Conservation (phyloP, 2,797 vertebrate genomes). For the Remorina albescens region DNA sequence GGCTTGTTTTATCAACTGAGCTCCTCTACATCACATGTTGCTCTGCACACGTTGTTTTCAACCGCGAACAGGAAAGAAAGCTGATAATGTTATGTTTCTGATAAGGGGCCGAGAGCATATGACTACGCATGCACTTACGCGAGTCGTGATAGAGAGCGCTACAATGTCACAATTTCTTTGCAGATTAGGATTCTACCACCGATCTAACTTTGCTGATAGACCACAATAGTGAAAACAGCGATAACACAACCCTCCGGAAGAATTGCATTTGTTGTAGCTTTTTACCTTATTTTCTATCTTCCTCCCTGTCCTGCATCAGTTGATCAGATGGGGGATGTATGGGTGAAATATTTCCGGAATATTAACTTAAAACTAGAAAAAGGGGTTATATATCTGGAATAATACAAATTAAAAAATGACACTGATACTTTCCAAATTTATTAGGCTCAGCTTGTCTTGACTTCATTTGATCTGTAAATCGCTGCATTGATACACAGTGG, state of each 20-base stretch:
- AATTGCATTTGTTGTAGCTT: background rate
- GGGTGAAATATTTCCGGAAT: background rate
- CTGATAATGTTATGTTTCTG: background rate
- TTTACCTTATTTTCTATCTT: background rate
- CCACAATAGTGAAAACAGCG: background rate
- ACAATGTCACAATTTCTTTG: background rate
- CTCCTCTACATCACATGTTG: background rate
- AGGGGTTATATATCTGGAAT: too few species aligned
- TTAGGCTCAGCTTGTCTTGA: background rate
- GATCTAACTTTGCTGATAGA: background rate
- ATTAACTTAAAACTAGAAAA: too few species aligned
- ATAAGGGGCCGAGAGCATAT: background rate
- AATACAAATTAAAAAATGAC: too few species aligned
- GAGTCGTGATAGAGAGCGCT: background rate
- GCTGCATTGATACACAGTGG: background rate
- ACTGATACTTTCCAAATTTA: too few species aligned
- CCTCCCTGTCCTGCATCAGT: background rate
- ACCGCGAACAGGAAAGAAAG: background rate
- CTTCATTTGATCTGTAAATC: background rate
- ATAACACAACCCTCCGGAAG: background rate
- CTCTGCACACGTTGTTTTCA: background rate
- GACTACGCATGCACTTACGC: background rate
- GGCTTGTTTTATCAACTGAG: background rate
- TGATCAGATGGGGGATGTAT: background rate
- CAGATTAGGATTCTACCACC: background rate